These are phyloP conservation scores for Mythimna lalbum DNA, from an alignment of 2,888 invertebrate species.

Conservation along the genomic window DNA sequence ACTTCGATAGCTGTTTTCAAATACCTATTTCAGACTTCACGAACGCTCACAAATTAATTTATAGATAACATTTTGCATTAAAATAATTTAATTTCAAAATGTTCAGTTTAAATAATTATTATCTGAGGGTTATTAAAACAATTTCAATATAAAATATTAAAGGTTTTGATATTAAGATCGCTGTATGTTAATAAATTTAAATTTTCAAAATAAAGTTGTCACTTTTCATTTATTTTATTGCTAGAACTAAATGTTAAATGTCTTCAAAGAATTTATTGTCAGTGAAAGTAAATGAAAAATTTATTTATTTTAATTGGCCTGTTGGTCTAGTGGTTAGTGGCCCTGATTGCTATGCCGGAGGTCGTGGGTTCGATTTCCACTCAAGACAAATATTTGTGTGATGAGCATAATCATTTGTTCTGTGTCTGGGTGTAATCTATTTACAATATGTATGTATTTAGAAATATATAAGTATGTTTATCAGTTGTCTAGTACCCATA, in stretches of 20 bases:
- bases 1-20: background rate
- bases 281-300: background rate
- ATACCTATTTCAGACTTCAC: background rate
- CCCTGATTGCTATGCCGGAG: too few relatives aligned
- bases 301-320: too few relatives aligned
- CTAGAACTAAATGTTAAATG: background rate
- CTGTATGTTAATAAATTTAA: conserved; percentile 10
- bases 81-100: conserved; percentile 6
- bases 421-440: too few relatives aligned
- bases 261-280: background rate
- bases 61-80: conserved; percentile 6
- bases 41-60: conserved; percentile 9
- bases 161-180: conserved; percentile 10
- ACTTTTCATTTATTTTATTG: background rate
- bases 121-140: conserved; percentile 12
- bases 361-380: too few relatives aligned
- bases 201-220: conserved; percentile 12
- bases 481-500: too few relatives aligned
- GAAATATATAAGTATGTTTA: too few relatives aligned
- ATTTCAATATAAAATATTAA: conserved; percentile 25
- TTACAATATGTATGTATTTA: too few relatives aligned
- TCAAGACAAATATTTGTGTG: too few relatives aligned
- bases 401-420: too few relatives aligned
- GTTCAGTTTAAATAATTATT: conserved; percentile 18
- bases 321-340: too few relatives aligned